These are phyloP conservation scores for Lysandra coridon DNA, from an alignment of 2,888 invertebrate species.

Conservation along the genomic window DNA sequence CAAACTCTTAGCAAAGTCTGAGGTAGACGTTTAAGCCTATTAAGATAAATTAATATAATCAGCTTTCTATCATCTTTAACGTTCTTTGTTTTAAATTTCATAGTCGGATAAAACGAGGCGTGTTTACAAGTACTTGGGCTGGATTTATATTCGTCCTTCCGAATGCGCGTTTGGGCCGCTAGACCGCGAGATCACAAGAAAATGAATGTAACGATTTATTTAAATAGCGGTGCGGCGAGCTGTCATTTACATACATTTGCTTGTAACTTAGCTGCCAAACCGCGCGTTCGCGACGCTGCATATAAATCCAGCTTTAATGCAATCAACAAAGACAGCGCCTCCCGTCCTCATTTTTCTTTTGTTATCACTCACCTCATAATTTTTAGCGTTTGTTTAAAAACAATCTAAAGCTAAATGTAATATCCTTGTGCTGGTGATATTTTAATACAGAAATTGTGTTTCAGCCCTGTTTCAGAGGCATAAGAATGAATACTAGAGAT, in stretches of 20 bases:
- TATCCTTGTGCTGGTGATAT: background rate
- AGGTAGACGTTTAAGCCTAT: background rate
- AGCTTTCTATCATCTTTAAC: background rate
- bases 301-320: background rate
- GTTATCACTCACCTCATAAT: background rate
- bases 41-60: background rate
- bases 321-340: background rate
- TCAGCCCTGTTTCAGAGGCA: too few relatives aligned
- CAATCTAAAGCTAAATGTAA: background rate
- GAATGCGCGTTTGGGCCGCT: too few relatives aligned
- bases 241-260: too few relatives aligned
- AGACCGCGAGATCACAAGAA: too few relatives aligned
- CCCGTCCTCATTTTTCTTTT: background rate
- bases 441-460: background rate
- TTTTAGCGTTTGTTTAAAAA: background rate
- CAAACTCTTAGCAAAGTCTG: conserved; percentile 1
- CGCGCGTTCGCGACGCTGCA: too few relatives aligned
- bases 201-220: too few relatives aligned
- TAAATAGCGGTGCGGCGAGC: too few relatives aligned
- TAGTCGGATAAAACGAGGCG: background rate
- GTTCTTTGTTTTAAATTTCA: background rate
- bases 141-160: too few relatives aligned
- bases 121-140: background rate
- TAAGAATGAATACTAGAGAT: too few relatives aligned
- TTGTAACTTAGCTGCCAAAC: too few relatives aligned